Base-by-base conservation (phyloP, 2,888 invertebrate genomes). In the Meandrusa payeni region DNA sequence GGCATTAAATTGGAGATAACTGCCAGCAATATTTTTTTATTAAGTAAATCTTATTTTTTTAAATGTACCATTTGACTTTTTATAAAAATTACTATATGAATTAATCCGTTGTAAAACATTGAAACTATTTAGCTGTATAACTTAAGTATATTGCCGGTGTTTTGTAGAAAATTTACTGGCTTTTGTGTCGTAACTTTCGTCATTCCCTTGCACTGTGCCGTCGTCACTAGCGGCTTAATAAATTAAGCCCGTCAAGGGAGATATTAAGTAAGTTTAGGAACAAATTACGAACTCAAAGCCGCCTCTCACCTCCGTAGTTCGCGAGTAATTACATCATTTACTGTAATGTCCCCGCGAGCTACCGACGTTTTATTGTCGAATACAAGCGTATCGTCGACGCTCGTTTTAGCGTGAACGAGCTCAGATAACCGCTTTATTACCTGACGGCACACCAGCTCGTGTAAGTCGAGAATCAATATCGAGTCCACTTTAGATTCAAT, bases 201-300 rank as follows among this genome's bases (percentile, higher is more conserved):
- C 26, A 38, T 38, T 22, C 28, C 12, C 22, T 27, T 23, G 17
- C 9, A 6, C 26, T n/a, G 20, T 10, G 15, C 26, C 26, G 26
- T 7, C 67, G 63, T 64, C 58, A 64, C 55, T 57, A 55, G 57
- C 56, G 60, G 50, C 52, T 48, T 79, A 85, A 83, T 82, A 80
- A 82, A 85, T 85, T 85, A 79, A 79, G 76, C 81, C 80, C 77
- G 81, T 81, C 83, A 77, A 64, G 74, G 70, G 75, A 69, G 74
- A 69, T 76, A 77, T 81, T 81, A 81, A 76, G 71, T 67, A 76
- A 80, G 76, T 83, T 83, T 72, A 68, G 71, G 72, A 80, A 82
- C 77, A 79, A 83, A 82, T 86, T 85, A 82, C 76, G 69, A 68
- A 70, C 76, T 67, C 67, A 70, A 82, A 81, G 75, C 80, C 76